Evolutionary conservation across 2,113 vertebrate species (phyloP).

Genomic region (Spheniscus mendiculus): DNA sequence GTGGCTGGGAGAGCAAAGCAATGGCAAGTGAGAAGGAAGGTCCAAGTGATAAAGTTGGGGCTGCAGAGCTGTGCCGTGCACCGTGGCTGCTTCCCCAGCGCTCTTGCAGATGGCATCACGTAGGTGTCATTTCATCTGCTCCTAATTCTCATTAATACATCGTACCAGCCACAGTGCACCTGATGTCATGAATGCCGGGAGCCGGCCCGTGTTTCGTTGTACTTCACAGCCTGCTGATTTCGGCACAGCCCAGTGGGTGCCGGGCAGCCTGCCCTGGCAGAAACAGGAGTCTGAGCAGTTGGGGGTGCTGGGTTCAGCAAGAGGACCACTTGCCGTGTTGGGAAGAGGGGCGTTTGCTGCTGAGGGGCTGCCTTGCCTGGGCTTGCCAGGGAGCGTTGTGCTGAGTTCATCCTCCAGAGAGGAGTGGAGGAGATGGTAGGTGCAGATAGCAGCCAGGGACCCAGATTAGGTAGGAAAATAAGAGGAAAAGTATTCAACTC

Average conservation of each 20-base stretch:
- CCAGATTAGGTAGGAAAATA: neutral
- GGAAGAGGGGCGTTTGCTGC: neutral
- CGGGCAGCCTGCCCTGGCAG: neutral
- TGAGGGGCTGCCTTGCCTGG: neutral
- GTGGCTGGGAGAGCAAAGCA: neutral
- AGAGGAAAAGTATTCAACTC: neutral
- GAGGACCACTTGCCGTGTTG: neutral
- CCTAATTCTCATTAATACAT: neutral
- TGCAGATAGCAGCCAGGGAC: neutral
- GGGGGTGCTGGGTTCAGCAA: neutral
- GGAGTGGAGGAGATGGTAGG: neutral
- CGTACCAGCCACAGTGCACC: no score
- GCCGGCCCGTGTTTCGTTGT: neutral
- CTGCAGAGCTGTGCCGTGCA: neutral
- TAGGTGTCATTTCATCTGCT: neutral
- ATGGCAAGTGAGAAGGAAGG: neutral
- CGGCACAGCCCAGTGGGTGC: neutral
- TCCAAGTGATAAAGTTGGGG: neutral
- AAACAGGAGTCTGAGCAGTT: neutral
- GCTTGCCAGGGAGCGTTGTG: neutral
- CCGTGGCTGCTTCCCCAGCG: neutral
- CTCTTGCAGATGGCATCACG: neutral
- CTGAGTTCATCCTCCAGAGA: neutral
- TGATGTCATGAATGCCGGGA: neutral
- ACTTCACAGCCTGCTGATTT: neutral